Evolutionary conservation across 1,140 invertebrate genomes (phyloP).

Genomic region (Carcinoscorpius rotundicauda): DNA sequence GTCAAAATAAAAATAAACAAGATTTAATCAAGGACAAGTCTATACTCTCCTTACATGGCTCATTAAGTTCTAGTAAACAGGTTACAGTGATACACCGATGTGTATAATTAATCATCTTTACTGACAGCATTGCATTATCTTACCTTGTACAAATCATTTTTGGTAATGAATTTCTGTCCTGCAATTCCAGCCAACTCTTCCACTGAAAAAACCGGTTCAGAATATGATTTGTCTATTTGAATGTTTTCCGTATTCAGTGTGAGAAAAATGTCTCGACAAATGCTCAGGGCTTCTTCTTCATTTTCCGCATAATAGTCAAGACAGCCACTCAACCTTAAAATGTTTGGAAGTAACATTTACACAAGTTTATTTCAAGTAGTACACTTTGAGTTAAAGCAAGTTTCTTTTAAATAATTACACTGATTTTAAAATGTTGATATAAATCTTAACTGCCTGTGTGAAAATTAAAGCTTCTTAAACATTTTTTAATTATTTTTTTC

Average conservation of each 20-base stretch:
- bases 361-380: too few species aligned
- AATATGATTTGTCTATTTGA: not conserved
- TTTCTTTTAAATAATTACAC: too few species aligned
- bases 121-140: not conserved
- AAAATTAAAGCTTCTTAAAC: too few species aligned
- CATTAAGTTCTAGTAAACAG: too few species aligned
- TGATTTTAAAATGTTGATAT: too few species aligned
- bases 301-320: slow-evolving; percentile 37
- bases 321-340: slow-evolving; percentile 35
- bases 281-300: slow-evolving; percentile 35
- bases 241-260: slow-evolving; percentile 26
- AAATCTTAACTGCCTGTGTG: too few species aligned
- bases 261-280: slow-evolving; percentile 32
- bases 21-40: not conserved
- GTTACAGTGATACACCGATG: too few species aligned
- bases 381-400: too few species aligned
- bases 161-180: slow-evolving; percentile 9
- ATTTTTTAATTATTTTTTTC: too few species aligned
- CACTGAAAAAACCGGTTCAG: not conserved
- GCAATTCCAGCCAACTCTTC: slow-evolving; percentile 12
- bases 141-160: slow-evolving; percentile 21
- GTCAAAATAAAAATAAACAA: not conserved
- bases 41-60: not conserved
- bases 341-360: not conserved
- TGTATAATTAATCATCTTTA: too few species aligned